phyloP scores from a whole-genome alignment of 2,888 invertebrate genomes.

The Cataglyphis albicans region DNA sequence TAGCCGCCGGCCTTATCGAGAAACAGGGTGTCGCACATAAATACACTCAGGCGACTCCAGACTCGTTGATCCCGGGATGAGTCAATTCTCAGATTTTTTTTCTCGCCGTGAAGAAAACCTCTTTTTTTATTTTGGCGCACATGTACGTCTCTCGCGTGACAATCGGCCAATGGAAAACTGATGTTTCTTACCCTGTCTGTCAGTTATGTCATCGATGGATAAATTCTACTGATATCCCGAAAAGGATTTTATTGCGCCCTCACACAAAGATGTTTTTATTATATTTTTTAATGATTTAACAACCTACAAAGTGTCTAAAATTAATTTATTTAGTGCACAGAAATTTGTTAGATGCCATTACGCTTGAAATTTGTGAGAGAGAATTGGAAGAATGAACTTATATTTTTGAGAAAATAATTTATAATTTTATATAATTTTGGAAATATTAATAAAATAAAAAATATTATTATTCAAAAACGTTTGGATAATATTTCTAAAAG shows the following conservation, averaged over 20 bases:
- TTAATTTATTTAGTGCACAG: not conserved
- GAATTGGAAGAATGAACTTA: not conserved
- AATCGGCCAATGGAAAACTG: slow-evolving; percentile 62
- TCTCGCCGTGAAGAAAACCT: not conserved
- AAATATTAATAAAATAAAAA: not conserved
- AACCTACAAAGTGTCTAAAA: not conserved
- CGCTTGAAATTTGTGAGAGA: not conserved
- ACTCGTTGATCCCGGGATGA: slow-evolving; percentile 48
- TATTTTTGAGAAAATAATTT: slow-evolving; percentile 8
- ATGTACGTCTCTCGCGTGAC: slow-evolving; percentile 56
- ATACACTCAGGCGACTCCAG: slow-evolving; percentile 67
- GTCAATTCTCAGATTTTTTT: slow-evolving; percentile 32
- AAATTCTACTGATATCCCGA: not conserved
- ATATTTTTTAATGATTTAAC: slow-evolving; percentile 1
- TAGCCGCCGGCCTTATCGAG: slow-evolving; percentile 75
- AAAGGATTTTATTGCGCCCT: not conserved
- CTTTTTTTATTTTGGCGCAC: slow-evolving; percentile 37
- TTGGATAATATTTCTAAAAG: no score
- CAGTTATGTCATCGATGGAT: slow-evolving; percentile 22
- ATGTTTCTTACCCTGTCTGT: slow-evolving; percentile 41
- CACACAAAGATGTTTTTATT: not conserved
- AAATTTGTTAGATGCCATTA: not conserved
- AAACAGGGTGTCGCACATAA: slow-evolving; percentile 77
- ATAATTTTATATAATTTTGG: not conserved
- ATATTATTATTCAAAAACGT: not conserved